These are phyloP conservation scores for Coleophora deauratella DNA, from an alignment of 2,888 invertebrate species.

Conservation along the genomic window DNA sequence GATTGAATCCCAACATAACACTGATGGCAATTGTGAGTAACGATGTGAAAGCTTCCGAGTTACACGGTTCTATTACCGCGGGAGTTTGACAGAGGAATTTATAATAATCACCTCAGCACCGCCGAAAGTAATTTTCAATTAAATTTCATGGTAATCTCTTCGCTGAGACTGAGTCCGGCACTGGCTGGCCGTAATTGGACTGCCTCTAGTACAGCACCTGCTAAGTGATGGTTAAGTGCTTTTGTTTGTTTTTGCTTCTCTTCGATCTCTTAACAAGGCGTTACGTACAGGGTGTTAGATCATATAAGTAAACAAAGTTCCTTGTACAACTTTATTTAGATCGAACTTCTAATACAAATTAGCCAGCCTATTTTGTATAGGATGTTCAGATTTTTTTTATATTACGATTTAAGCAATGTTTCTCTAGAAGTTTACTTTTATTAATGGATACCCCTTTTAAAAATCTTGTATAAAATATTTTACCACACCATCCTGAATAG, in stretches of 20 bases:
- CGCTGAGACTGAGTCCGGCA: conserved; percentile 47
- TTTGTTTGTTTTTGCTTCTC: background rate
- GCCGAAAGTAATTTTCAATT: conserved; percentile 68
- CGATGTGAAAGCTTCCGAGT: conserved; percentile 42
- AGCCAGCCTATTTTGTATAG: too few species aligned
- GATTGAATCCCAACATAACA: conserved; percentile 7
- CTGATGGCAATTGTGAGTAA: conserved; percentile 18
- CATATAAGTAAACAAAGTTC: too few species aligned
- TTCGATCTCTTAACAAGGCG: background rate
- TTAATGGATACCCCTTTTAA: too few species aligned
- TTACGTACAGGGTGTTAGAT: too few species aligned
- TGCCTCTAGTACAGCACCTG: conserved; percentile 52
- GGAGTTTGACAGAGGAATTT: conserved; percentile 48
- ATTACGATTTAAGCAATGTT: too few species aligned
- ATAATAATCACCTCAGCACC: conserved; percentile 48
- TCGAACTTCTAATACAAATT: too few species aligned
- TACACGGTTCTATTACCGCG: conserved; percentile 40
- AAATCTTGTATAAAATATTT: too few species aligned
- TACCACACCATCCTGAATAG: too few species aligned
- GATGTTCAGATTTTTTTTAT: too few species aligned
- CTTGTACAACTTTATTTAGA: too few species aligned
- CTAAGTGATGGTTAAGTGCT: conserved; percentile 19
- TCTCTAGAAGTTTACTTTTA: too few species aligned
- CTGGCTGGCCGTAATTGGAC: conserved; percentile 52
- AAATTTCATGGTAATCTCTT: conserved; percentile 65